Base-by-base conservation (phyloP, 2,113 vertebrate species). In the Apodemus speciosus region DNA sequence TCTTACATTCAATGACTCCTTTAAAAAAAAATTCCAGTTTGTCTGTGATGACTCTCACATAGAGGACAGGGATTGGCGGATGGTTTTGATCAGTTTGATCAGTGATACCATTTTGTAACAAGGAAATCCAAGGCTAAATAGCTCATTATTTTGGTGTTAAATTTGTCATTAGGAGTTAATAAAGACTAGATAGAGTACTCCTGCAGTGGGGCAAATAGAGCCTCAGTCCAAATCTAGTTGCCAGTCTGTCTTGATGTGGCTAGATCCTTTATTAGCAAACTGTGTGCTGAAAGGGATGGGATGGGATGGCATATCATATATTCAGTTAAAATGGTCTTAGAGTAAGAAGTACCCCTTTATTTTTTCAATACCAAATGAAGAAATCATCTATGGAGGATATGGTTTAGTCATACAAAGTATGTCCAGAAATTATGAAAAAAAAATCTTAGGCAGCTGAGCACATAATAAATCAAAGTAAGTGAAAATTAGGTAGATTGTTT, bases 51-150 rank as follows among this genome's bases (percentile, higher is more conserved):
- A 43, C 11, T 69, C 9, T 77, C 38, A 35, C 86, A 56, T 46
- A 84, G 72, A 91, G n/a, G n/a, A 68, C 43, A 81, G 71, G 3
- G 30, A n/a, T 87, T 80, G 75, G 46, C 13, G 72, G 32, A 56
- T 84, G 18, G 18, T 93, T 94, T 96, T 90, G 62, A 84, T 85
- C 75, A 90, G 64, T 89, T 94, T 80, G 9, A 46, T 6, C 81
- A 73, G 3, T 85, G 60, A 66, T 83, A 91, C 6, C 43, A 23
- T 80, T 95, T 94, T 88, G 40, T 68, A 93, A 46, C 30, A 85
- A 46, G 60, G 66, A 88, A 81, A 94, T 89, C 46, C 75, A 95
- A 91, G 80, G 92, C 95, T 86, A 92, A 89, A 53, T 46, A 86
- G 21, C 71, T 94, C 30, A 80, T 94, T 92, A 69, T 84, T 60